These are phyloP conservation scores for Drosophila heteroneura DNA, from an alignment of 2,888 invertebrate species.

Conservation along the genomic window DNA sequence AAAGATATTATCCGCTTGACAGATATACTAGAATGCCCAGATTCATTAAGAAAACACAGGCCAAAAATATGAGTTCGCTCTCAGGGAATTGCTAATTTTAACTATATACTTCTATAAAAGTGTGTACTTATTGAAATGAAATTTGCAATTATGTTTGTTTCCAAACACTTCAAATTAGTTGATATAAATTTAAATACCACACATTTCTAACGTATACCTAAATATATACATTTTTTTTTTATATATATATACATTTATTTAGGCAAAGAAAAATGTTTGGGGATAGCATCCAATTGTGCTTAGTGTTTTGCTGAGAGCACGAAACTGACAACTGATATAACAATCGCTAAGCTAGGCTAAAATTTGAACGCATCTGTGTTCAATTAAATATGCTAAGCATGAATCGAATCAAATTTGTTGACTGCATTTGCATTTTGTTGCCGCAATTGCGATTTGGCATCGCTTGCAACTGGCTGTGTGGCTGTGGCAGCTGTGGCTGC, in stretches of 20 bases:
- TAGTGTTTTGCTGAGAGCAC: background rate
- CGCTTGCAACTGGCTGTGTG: slow-evolving; percentile 26
- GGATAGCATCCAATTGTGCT: background rate
- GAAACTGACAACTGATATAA: slow-evolving; percentile 11
- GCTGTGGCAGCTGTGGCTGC: slow-evolving; percentile 18
- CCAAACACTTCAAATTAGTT: background rate
- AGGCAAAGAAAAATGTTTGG: background rate
- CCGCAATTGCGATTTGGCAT: slow-evolving; percentile 30
- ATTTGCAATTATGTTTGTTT: too few relatives aligned
- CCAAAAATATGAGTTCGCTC: background rate
- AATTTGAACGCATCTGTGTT: slow-evolving; percentile 38
- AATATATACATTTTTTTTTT: background rate
- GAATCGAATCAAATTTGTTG: slow-evolving; percentile 74
- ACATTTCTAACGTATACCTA: background rate
- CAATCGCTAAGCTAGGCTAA: slow-evolving; percentile 13
- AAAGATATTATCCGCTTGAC: background rate
- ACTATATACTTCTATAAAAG: too few relatives aligned
- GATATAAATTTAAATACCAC: background rate
- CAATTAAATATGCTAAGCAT: slow-evolving; percentile 66
- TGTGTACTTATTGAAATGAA: too few relatives aligned
- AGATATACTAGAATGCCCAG: background rate
- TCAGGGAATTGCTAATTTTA: background rate
- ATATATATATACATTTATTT: background rate
- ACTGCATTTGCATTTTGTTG: slow-evolving; percentile 56
- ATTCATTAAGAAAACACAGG: background rate